A percentile compares a stretch with the other conserved stretches of the same genome.
phyloP scores from a whole-genome alignment of 2,888 invertebrate genomes.

The Gnatocerus cornutus region DNA sequence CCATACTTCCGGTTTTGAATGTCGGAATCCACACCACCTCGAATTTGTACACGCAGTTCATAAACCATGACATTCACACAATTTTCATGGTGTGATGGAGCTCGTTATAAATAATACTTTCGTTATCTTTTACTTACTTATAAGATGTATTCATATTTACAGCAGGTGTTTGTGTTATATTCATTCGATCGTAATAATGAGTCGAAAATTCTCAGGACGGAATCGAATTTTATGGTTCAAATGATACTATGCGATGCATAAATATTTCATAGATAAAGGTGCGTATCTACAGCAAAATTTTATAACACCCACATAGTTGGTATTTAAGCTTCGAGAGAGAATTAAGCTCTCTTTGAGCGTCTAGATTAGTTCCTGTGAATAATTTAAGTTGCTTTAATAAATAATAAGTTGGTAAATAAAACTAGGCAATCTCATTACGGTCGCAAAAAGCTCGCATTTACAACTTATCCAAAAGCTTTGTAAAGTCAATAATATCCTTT shows the following conservation, averaged over 20 bases:
- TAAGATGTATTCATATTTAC: constrained; percentile 30
- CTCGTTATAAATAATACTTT: constrained; percentile 35
- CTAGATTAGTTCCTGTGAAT: no score
- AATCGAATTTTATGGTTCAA: constrained; percentile 36
- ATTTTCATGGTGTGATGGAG: constrained; percentile 48
- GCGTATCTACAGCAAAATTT: constrained; percentile 12
- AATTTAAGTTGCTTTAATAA: no score
- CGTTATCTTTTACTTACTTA: constrained; percentile 30
- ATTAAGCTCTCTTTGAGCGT: no score
- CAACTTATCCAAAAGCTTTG: no score
- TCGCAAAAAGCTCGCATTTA: no score
- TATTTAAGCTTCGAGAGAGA: no score
- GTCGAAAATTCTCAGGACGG: constrained; percentile 33
- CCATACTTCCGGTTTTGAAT: constrained; percentile 45
- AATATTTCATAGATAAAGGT: constrained; percentile 21
- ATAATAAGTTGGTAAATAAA: no score
- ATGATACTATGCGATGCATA: constrained; percentile 30
- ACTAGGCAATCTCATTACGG: no score
- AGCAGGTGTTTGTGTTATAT: constrained; percentile 25
- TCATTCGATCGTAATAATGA: constrained; percentile 32
- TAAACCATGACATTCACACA: constrained; percentile 55
- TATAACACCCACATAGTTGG: constrained; percentile 10
- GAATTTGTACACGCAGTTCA: constrained; percentile 46
- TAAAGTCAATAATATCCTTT: no score
- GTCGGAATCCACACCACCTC: not conserved